A percentile compares a stretch with the other conserved stretches of the same genome.
These are phyloP conservation scores for Hiodon alosoides DNA, from an alignment of 2,113 vertebrate genomes.

Conservation along the genomic window DNA sequence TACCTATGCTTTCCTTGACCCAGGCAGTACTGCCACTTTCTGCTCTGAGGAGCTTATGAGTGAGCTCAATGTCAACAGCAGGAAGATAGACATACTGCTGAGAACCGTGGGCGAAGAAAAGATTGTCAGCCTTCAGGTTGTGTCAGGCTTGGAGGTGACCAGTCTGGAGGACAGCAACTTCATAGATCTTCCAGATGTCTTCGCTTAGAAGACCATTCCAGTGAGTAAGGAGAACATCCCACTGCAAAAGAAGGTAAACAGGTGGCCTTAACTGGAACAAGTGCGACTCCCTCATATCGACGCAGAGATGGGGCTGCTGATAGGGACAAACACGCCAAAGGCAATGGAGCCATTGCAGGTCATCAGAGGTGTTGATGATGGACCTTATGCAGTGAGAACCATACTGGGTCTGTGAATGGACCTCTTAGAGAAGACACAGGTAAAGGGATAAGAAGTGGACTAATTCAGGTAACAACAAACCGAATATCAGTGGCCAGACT, in stretches of 20 bases:
- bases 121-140: background rate
- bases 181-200: constrained; percentile 11
- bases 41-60: background rate
- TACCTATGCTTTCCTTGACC: constrained; percentile 3
- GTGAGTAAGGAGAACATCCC: constrained; percentile 20
- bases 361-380: background rate
- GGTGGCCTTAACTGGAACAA: constrained; percentile 15
- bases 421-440: constrained; percentile 27
- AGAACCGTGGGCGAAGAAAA: constrained; percentile 1
- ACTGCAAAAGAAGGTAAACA: constrained; percentile 6
- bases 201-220: constrained; percentile 12
- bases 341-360: constrained; percentile 10
- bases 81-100: background rate
- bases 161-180: constrained; percentile 20
- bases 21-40: background rate
- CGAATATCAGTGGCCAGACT: constrained; percentile 24
- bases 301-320: constrained; percentile 2
- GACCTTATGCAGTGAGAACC: constrained; percentile 7
- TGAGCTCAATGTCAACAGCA: background rate
- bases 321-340: background rate
- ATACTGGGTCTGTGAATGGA: constrained; percentile 22
- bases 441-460: background rate
- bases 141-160: constrained; percentile 16
- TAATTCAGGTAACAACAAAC: constrained; percentile 16
- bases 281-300: constrained; percentile 17